These are phyloP conservation scores for Reticulitermes speratus DNA, from an alignment of 1,140 invertebrate species.

Conservation along the genomic window DNA sequence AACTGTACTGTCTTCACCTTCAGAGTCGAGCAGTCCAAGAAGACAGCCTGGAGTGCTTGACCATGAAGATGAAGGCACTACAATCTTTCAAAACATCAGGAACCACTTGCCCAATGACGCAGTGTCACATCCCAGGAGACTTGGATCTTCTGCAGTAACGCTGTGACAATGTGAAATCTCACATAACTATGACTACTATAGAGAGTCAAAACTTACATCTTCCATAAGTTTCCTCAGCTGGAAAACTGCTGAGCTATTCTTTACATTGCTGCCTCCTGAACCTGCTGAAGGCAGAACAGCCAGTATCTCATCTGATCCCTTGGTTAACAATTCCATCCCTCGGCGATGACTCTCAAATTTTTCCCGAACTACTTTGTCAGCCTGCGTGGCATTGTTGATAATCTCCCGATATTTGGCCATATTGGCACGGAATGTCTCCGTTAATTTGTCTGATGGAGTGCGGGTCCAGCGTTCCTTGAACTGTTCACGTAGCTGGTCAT, in stretches of 20 bases:
- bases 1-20: too few species aligned
- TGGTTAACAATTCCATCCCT: slow-evolving; percentile 80
- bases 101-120: too few species aligned
- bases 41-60: too few species aligned
- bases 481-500: slow-evolving; percentile 82
- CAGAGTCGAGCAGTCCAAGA: too few species aligned
- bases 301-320: slow-evolving; percentile 64
- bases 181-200: too few species aligned
- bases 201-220: slow-evolving; percentile 49
- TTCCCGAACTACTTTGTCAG: slow-evolving; percentile 78
- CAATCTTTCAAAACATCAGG: too few species aligned
- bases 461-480: slow-evolving; percentile 92
- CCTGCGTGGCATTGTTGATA: slow-evolving; percentile 83
- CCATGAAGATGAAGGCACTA: too few species aligned
- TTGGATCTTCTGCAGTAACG: too few species aligned
- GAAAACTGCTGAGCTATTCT: slow-evolving; percentile 60
- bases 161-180: too few species aligned
- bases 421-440: slow-evolving; percentile 84
- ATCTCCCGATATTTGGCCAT: slow-evolving; percentile 88
- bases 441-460: slow-evolving; percentile 83
- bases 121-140: too few species aligned
- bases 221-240: slow-evolving; percentile 80
- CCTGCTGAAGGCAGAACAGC: slow-evolving; percentile 62
- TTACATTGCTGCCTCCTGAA: slow-evolving; percentile 50
- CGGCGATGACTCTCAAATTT: slow-evolving; percentile 81